Conservation (phyloP, 2,888 invertebrate species). For the Elegia similella region DNA sequence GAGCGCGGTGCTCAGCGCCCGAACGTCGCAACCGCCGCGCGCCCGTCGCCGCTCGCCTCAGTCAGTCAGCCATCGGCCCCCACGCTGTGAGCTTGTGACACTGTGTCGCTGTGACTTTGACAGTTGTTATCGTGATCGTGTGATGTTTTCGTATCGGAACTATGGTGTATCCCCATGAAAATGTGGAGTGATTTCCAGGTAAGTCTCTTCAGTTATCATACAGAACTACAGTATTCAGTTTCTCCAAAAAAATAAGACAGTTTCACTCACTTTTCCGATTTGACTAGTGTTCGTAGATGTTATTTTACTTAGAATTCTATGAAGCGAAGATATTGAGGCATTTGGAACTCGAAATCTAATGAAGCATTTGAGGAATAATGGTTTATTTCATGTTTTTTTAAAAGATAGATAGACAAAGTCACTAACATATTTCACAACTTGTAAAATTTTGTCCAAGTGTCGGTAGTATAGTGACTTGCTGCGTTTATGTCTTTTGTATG, state of each 20-base stretch:
- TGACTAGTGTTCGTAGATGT: slow-evolving; percentile 37
- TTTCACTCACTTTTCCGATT: slow-evolving; percentile 36
- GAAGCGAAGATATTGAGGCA: slow-evolving; percentile 25
- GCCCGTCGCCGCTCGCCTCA: slow-evolving; percentile 44
- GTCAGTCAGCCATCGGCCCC: slow-evolving; percentile 77
- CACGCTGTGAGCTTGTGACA: slow-evolving; percentile 56
- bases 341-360: slow-evolving; percentile 35
- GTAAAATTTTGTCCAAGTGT: slow-evolving; percentile 7
- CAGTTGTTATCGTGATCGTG: slow-evolving; percentile 81
- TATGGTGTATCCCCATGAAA: slow-evolving; percentile 81
- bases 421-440: slow-evolving; percentile 22
- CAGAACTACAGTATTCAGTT: background rate
- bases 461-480: background rate
- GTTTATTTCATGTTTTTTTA: background rate
- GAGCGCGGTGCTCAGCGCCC: slow-evolving; percentile 38
- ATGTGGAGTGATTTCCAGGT: slow-evolving; percentile 82
- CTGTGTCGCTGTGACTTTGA: slow-evolving; percentile 75
- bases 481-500: slow-evolving; percentile 8
- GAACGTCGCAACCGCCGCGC: slow-evolving; percentile 43
- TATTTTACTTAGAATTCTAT: slow-evolving; percentile 31
- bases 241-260: slow-evolving; percentile 12
- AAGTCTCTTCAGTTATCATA: slow-evolving; percentile 37
- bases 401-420: background rate
- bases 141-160: slow-evolving; percentile 80
- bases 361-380: background rate